These are phyloP conservation scores for Anadara kagoshimensis DNA, from an alignment of 1,140 invertebrate species.

Conservation along the genomic window DNA sequence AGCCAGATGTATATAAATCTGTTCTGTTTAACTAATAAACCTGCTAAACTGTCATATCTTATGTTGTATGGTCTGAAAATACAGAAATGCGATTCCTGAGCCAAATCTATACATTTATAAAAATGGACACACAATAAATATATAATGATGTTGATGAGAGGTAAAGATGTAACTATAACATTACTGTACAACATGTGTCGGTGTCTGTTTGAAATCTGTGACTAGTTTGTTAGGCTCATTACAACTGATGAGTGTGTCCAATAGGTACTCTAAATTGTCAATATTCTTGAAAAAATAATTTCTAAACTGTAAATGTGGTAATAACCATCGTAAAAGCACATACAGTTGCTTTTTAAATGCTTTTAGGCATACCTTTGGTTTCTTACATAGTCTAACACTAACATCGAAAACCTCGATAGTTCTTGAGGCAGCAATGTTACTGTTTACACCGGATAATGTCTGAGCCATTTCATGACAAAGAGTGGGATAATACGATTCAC, in stretches of 20 bases:
- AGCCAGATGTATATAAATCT: too few relatives aligned
- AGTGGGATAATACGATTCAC: not conserved
- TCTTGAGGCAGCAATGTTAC: not conserved
- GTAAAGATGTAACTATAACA: not conserved
- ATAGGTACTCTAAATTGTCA: conserved; percentile 35
- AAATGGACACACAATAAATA: not conserved
- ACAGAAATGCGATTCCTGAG: not conserved
- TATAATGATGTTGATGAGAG: not conserved
- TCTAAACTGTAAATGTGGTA: conserved; percentile 33
- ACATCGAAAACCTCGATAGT: conserved; percentile 36
- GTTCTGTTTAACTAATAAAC: too few relatives aligned
- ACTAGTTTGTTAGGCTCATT: conserved; percentile 1
- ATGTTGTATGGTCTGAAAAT: not conserved
- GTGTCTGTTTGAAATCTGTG: not conserved
- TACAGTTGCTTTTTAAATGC: conserved; percentile 35
- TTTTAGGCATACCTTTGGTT: conserved; percentile 40
- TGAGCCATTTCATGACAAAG: not conserved
- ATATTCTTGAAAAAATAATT: conserved; percentile 34
- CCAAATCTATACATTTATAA: not conserved
- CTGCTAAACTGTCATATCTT: not conserved
- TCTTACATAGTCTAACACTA: conserved; percentile 29
- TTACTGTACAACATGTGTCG: not conserved
- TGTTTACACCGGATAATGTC: not conserved
- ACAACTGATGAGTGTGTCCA: conserved; percentile 33
- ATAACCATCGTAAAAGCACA: conserved; percentile 22